These are phyloP conservation scores for Aricia artaxerxes DNA, from an alignment of 2,888 invertebrate genomes.

Conservation along the genomic window DNA sequence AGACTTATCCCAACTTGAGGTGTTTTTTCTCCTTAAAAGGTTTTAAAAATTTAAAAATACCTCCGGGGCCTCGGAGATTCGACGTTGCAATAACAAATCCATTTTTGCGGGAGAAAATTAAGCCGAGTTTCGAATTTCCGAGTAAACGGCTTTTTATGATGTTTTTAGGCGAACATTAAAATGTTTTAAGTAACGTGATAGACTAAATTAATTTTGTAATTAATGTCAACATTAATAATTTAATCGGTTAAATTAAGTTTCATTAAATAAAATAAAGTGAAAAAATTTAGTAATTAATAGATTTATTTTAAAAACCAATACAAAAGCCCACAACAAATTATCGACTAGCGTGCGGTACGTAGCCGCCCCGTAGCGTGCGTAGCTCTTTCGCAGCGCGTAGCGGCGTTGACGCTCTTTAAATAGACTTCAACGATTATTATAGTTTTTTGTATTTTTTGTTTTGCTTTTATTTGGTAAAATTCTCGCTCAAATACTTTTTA, in stretches of 20 bases:
- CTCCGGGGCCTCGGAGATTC: conserved; percentile 52
- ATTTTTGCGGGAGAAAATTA: conserved; percentile 32
- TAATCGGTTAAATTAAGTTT: background rate
- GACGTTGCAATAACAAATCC: conserved; percentile 46
- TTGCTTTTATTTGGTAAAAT: background rate
- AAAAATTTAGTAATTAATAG: too few species aligned
- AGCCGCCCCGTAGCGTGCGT: background rate
- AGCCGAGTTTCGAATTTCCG: conserved; percentile 5
- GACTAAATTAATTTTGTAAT: background rate
- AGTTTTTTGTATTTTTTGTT: background rate
- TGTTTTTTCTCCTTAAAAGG: conserved; percentile 53
- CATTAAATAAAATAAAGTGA: too few species aligned
- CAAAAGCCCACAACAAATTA: too few species aligned
- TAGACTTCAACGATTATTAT: background rate
- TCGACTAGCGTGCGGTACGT: background rate
- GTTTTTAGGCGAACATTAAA: background rate
- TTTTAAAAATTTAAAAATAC: conserved; percentile 58
- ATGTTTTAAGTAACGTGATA: background rate
- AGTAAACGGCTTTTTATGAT: background rate
- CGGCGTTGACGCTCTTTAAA: background rate
- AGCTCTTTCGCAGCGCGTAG: background rate
- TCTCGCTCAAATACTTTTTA: background rate
- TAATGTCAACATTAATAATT: background rate
- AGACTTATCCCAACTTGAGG: conserved; percentile 66
- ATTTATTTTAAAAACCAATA: too few species aligned